phyloP scores from a whole-genome alignment of 2,888 invertebrate genomes.

The Julus scandinavius region DNA sequence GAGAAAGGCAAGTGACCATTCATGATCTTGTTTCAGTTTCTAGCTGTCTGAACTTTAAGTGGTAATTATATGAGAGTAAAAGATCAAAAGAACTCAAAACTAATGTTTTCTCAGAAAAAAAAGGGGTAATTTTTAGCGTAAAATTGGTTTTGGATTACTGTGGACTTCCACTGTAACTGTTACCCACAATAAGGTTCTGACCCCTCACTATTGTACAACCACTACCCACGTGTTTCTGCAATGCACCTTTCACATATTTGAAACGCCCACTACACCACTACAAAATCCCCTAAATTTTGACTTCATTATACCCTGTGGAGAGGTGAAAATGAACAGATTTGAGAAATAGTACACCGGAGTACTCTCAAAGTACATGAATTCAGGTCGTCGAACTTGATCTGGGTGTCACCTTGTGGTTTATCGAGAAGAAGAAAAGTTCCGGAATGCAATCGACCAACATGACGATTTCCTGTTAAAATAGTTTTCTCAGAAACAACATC shows the following conservation, averaged over 20 bases:
- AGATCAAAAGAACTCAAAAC: not conserved
- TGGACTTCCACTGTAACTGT: not conserved
- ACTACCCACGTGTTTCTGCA: not conserved
- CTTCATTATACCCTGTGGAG: not conserved
- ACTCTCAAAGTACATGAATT: not conserved
- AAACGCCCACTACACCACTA: not conserved
- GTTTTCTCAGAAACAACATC: not conserved
- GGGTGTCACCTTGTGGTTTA: slow-evolving; percentile 10
- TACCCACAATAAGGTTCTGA: not conserved
- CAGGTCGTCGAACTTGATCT: slow-evolving; percentile 23
- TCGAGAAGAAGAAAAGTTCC: not conserved
- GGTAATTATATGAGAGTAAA: not conserved
- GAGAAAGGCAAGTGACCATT: slow-evolving; percentile 24
- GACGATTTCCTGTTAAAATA: not conserved
- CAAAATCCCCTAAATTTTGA: not conserved
- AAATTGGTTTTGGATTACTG: not conserved
- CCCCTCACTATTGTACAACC: not conserved
- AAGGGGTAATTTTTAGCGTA: not conserved
- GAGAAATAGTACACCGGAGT: not conserved
- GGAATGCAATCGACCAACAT: not conserved
- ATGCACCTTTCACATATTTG: not conserved
- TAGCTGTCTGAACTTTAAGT: not conserved
- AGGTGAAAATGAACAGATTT: not conserved
- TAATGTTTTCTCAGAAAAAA: not conserved
- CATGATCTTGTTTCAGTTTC: slow-evolving; percentile 37